Evolutionary conservation across 1,140 invertebrate genomes (phyloP).

Genomic region (Calephelis virginiensis): DNA sequence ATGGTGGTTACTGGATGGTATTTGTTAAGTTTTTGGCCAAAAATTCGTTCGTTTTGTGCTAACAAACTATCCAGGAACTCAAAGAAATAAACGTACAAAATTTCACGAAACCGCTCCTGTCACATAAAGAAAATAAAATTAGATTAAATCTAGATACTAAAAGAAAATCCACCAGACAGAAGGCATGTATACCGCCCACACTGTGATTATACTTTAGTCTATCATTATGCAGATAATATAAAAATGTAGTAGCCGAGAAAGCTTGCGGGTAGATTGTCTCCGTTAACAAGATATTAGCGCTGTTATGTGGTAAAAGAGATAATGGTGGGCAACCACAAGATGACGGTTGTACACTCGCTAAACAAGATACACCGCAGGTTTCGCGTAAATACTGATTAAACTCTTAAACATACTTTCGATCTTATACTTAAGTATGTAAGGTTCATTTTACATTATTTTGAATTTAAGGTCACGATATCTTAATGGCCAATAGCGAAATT

Average conservation of each 20-base stretch:
- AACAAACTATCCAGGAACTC: no score
- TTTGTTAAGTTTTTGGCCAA: no score
- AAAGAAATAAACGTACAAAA: no score
- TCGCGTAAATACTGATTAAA: slow-evolving; percentile 13
- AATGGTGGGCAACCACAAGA: slow-evolving; percentile 56
- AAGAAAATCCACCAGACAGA: background rate
- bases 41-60: no score
- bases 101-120: no score
- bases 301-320: slow-evolving; percentile 48
- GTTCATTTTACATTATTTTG: background rate
- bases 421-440: background rate
- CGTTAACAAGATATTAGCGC: slow-evolving; percentile 55
- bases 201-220: background rate
- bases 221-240: slow-evolving; percentile 5
- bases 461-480: background rate
- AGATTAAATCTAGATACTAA: no score
- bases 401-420: background rate
- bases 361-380: slow-evolving; percentile 44
- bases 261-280: slow-evolving; percentile 43
- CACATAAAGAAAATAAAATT: no score
- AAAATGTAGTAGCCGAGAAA: slow-evolving; percentile 10
- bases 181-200: background rate
- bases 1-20: no score
- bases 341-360: slow-evolving; percentile 41
- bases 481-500: background rate